Evolutionary conservation across 2,888 invertebrate genomes (phyloP), one percentile per base, ranked within the genome.

Genomic region (Polymixis flavicincta): DNA sequence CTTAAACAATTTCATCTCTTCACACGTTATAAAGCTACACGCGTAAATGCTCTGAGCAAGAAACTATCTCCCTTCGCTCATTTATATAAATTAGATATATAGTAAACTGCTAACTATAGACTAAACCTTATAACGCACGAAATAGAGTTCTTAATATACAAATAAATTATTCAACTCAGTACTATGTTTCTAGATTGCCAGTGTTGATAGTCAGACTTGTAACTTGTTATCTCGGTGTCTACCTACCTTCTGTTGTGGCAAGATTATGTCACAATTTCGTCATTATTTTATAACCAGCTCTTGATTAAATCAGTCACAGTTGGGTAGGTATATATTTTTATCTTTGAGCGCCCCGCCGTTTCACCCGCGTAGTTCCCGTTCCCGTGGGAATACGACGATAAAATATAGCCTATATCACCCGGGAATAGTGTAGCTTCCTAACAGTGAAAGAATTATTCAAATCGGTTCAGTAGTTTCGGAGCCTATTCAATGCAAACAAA

Each of bases 31-130:
- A 55, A 28, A 55, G 25, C 19, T 42, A 61, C 48, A n/a, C 19
- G 9, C 14, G 17, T 64, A 52, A 60, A 73, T 52, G 14, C 28
- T 64, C 28, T 37, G n/a, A 28, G 45, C 42, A n/a, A 52, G 73
- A 64, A 63, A 59, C 63, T 45, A n/a, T 25, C 32, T 54, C 28
- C 25, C n/a, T 14, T 14, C 6, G 17, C 52, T 72, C 50, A 52
- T 71, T 79, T 64, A 57, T 71, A 71, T 63, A 42, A 64, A 71
- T 71, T 64, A 52, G 55, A 64, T n/a, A 19, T 2, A 37, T 37
- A 37, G 17, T 25, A 80, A 63, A 57, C 25, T 45, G 32, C 17
- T 25, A 7, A 32, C 22, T 32, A 48, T 64, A 45, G 22, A 59
- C 64, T 64, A 45, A 28, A 59, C 64, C 63, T 28, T 64, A 59